Percentiles rank a stretch among this genome's conserved stretches.
phyloP scores from a whole-genome alignment of 2,888 invertebrate species.

The Tetragnatha montana region DNA sequence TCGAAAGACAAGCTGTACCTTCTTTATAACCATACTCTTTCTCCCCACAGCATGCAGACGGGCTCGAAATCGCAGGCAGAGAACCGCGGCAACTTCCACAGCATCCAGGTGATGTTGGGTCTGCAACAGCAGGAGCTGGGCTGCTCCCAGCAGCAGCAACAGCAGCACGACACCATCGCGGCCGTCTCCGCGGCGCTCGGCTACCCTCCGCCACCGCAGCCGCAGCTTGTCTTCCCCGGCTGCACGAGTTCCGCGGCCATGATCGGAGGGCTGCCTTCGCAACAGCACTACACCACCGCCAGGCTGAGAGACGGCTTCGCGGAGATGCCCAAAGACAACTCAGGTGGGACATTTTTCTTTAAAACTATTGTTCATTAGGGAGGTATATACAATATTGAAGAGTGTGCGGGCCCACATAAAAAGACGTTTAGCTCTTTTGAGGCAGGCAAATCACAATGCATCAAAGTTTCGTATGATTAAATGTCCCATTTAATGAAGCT shows the following conservation, averaged over 20 bases:
- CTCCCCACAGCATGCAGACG: slow-evolving; percentile 38
- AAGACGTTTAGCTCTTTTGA: too few relatives aligned
- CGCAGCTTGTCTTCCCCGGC: slow-evolving; percentile 35
- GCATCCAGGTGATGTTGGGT: slow-evolving; percentile 73
- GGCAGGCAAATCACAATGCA: too few relatives aligned
- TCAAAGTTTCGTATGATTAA: too few relatives aligned
- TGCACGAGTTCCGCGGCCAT: slow-evolving; percentile 16
- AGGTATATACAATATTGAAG: too few relatives aligned
- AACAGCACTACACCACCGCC: slow-evolving; percentile 59
- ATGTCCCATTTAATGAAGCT: too few relatives aligned
- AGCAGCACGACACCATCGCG: slow-evolving; percentile 57
- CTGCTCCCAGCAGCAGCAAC: neutral
- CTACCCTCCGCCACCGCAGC: slow-evolving; percentile 52
- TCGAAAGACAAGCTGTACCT: too few relatives aligned
- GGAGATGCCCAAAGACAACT: slow-evolving; percentile 39
- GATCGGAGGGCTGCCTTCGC: slow-evolving; percentile 23
- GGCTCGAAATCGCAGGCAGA: slow-evolving; percentile 41
- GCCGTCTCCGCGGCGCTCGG: slow-evolving; percentile 61
- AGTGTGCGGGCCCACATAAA: too few relatives aligned
- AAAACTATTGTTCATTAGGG: neutral
- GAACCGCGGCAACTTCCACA: slow-evolving; percentile 72
- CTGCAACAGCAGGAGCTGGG: slow-evolving; percentile 70
- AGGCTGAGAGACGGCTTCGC: slow-evolving; percentile 54
- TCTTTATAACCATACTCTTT: too few relatives aligned
- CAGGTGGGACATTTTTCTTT: slow-evolving; percentile 18